Base-by-base conservation (phyloP, 2,888 invertebrate species). In the Agonopterix alstromeriana region DNA sequence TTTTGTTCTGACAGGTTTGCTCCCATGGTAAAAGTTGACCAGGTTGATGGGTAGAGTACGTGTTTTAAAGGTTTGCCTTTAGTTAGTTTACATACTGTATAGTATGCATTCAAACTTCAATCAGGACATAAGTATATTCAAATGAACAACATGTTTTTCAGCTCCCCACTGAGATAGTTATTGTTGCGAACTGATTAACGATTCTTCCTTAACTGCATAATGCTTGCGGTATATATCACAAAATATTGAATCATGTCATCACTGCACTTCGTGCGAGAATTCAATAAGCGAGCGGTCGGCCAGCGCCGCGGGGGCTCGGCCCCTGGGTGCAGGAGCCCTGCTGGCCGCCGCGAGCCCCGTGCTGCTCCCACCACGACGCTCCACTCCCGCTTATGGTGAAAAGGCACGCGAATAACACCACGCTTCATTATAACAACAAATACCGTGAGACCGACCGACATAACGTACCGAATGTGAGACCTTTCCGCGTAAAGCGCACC, bases 401-500 rank as follows among this genome's bases (percentile, higher is more conserved):
- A 70, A 67, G 63, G 64, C 87, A 87, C 85, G 87, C 87, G 67
- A 85, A 77, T 70, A 64, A 67, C 61, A 60, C 57, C 63, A 62
- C 57, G 62, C 67, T 71, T 54, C 55, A 65, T 59, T 56, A 58
- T 55, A 58, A 76, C 70, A 72, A 27, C 27, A 7, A 73, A 74
- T 58, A 77, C 75, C 84, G 85, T 84, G 83, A 79, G 82, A 86
- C 67, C 71, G 69, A 53, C 53, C 61, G 54, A 63, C 68, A 70
- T 77, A 74, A 76, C 64, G 55, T 64, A 58, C 57, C 63, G 70
- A 69, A 73, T 70, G 67, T 67, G 61, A 67, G 67, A 65, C 67
- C 58, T 65, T 81, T 83, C 79, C 72, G 64, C 70, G 78, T 80
- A 83, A 74, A 70, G 65, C 71, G 66, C 74, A 81, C 80, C 74